These are phyloP conservation scores for Ciconia maguari DNA, from an alignment of 2,113 vertebrate genomes.

Conservation along the genomic window DNA sequence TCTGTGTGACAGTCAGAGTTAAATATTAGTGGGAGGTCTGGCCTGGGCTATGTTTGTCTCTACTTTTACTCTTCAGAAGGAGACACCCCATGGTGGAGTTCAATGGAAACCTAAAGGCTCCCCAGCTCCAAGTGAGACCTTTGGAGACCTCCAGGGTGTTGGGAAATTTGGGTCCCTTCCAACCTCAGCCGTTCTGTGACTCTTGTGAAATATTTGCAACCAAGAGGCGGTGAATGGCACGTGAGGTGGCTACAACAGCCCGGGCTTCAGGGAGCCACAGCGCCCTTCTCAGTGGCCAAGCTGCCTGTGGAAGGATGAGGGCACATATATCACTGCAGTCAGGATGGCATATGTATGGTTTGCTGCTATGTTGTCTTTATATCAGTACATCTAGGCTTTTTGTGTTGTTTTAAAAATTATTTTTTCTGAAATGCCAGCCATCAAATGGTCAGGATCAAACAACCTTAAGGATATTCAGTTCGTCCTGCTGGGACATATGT, in stretches of 20 bases:
- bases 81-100: not conserved
- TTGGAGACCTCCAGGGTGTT: not conserved
- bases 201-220: not conserved
- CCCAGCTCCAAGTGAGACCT: not conserved
- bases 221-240: not conserved
- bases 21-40: not conserved
- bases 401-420: not conserved
- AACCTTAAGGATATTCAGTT: not conserved
- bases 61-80: not conserved
- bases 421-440: not conserved
- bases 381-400: not conserved
- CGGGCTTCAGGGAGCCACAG: not conserved
- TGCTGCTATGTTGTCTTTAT: not conserved
- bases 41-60: not conserved
- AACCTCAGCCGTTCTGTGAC: not conserved
- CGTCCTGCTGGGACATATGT: not conserved
- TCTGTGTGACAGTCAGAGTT: fast-evolving
- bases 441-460: not conserved
- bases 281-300: fast-evolving
- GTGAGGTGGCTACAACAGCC: not conserved
- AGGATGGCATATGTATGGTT: not conserved
- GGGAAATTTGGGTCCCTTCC: not conserved
- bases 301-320: not conserved
- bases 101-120: not conserved
- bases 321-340: fast-evolving